Evolutionary conservation across 2,888 invertebrate genomes (phyloP).

Genomic region (Diplolepis rosae): DNA sequence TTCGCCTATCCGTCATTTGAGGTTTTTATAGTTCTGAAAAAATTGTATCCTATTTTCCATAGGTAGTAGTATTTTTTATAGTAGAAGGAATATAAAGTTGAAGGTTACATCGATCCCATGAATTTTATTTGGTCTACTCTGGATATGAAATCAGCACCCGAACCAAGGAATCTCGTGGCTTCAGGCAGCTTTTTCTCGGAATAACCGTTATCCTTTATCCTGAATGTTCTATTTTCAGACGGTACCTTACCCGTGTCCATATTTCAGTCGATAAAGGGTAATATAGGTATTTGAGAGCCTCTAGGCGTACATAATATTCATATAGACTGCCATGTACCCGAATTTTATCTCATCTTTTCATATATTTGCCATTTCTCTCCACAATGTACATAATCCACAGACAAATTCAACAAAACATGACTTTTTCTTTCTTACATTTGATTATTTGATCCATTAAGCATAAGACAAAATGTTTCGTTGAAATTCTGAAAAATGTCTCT

Average conservation of each 20-base stretch:
- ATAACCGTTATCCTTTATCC: slow-evolving; percentile 47
- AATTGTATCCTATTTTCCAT: not conserved
- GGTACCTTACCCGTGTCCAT: slow-evolving; percentile 55
- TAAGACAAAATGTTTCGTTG: too few species aligned
- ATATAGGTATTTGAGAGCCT: slow-evolving; percentile 47
- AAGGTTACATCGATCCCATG: not conserved
- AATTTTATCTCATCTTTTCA: slow-evolving; percentile 12
- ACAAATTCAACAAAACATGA: not conserved
- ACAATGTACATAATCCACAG: not conserved
- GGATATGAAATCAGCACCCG: slow-evolving; percentile 18
- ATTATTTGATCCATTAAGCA: too few species aligned
- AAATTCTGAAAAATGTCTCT: too few species aligned
- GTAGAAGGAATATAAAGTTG: slow-evolving; percentile 35
- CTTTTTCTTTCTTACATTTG: not conserved
- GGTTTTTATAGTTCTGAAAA: too few species aligned
- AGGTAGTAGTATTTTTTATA: not conserved
- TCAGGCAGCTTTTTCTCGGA: slow-evolving; percentile 44
- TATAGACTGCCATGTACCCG: slow-evolving; percentile 24
- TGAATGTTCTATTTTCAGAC: slow-evolving; percentile 56
- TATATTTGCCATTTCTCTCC: slow-evolving; percentile 1
- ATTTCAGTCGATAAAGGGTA: slow-evolving; percentile 59
- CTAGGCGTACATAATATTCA: slow-evolving; percentile 35
- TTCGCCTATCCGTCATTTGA: too few species aligned
- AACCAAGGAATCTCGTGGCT: slow-evolving; percentile 11
- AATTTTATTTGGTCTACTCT: slow-evolving; percentile 7